Evolutionary conservation across 2,888 invertebrate genomes (phyloP).

Genomic region (Chaetogeoica ovagalla): DNA sequence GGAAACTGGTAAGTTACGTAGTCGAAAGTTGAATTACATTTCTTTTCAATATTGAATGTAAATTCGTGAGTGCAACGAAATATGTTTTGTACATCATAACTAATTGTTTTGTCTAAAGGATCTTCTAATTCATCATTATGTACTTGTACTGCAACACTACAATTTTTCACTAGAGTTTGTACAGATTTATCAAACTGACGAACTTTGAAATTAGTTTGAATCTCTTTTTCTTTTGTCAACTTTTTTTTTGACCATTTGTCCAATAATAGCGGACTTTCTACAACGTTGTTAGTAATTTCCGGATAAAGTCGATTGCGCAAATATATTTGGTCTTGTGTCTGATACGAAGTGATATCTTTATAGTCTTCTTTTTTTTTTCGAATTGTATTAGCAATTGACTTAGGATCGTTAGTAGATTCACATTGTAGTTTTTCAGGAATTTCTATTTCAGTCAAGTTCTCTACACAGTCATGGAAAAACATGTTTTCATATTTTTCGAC

Average conservation of each 20-base stretch:
- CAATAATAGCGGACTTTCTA: neutral
- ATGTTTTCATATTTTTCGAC: conserved; percentile 17
- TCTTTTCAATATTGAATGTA: conserved; percentile 43
- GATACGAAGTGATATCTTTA: neutral
- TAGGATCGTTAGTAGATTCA: neutral
- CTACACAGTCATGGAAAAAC: conserved; percentile 1
- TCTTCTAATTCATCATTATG: conserved; percentile 33
- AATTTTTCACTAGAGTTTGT: conserved; percentile 23
- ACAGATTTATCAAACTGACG: conserved; percentile 24
- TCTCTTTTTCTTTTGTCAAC: conserved; percentile 27
- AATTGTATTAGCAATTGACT: neutral
- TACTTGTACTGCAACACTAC: conserved; percentile 31
- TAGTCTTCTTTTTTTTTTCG: neutral
- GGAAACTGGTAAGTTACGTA: conserved; percentile 44
- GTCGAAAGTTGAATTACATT: conserved; percentile 32
- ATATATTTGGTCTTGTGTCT: neutral
- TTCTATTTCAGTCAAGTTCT: neutral
- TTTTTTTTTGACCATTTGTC: neutral
- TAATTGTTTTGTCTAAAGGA: conserved; percentile 4
- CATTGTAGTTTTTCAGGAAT: neutral
- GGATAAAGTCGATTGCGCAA: conserved; percentile 20
- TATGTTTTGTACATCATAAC: conserved; percentile 43
- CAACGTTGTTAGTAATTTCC: neutral
- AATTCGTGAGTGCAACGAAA: conserved; percentile 46
- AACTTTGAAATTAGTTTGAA: conserved; percentile 21